These are phyloP conservation scores for Antedon bifida DNA, from an alignment of 35 echinoderm and acorn worm species.

Conservation along the genomic window DNA sequence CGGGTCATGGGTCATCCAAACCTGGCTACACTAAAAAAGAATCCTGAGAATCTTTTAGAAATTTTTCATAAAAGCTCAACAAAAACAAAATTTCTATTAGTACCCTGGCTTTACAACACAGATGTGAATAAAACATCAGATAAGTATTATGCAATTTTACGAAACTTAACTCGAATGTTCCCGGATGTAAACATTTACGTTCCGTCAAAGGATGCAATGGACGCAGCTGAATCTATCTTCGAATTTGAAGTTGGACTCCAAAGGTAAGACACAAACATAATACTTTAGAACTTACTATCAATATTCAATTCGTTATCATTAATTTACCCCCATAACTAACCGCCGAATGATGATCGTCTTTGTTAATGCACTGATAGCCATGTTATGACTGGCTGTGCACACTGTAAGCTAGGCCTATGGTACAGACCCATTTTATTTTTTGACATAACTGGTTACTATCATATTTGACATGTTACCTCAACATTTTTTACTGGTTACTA, in stretches of 20 bases:
- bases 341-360: too few relatives aligned
- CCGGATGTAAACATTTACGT: constrained; percentile 59
- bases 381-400: too few relatives aligned
- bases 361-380: too few relatives aligned
- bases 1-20: constrained; percentile 82
- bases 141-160: constrained; percentile 8
- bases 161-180: constrained; percentile 75
- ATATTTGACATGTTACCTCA: too few relatives aligned
- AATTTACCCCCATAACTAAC: too few relatives aligned
- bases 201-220: constrained; percentile 70
- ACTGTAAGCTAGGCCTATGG: too few relatives aligned
- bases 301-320: too few relatives aligned
- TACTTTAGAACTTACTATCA: too few relatives aligned
- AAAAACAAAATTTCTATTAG: constrained; percentile 31
- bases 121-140: background rate
- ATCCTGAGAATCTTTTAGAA: background rate
- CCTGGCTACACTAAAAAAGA: constrained; percentile 7
- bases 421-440: too few relatives aligned
- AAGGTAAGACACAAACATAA: constrained; percentile 17
- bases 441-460: too few relatives aligned
- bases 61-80: constrained; percentile 1
- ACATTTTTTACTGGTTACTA: too few relatives aligned
- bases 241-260: constrained; percentile 71
- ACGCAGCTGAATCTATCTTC: constrained; percentile 52
- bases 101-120: constrained; percentile 70